These are phyloP conservation scores for Astropecten irregularis DNA, from an alignment of 53 echinoderm and acorn worm genomes.

Conservation along the genomic window DNA sequence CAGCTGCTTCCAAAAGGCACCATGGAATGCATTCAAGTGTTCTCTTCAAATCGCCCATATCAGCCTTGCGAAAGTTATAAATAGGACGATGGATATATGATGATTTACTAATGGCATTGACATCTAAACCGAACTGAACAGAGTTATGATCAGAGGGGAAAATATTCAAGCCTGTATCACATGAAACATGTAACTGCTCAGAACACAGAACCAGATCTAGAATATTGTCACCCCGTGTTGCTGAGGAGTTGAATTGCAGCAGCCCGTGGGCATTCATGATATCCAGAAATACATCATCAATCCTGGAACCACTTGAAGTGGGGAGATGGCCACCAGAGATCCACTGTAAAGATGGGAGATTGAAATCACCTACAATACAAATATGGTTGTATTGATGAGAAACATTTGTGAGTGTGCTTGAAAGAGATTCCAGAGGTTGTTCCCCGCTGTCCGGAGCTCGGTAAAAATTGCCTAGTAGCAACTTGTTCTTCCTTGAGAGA, in stretches of 20 bases:
- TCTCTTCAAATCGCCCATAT: not conserved
- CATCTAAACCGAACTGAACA: not conserved
- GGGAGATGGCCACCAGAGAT: not conserved
- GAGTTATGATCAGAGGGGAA: not conserved
- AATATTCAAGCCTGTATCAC: not conserved
- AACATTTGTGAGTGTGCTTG: not conserved
- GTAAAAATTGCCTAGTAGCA: slow-evolving; percentile 11
- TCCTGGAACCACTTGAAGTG: not conserved
- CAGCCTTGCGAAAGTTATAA: not conserved
- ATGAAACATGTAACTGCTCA: not conserved
- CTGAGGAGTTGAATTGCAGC: not conserved
- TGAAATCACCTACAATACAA: too few relatives aligned
- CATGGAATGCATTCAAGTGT: not conserved
- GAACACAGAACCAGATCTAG: not conserved
- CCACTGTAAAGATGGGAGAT: not conserved
- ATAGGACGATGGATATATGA: not conserved
- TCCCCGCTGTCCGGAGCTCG: not conserved
- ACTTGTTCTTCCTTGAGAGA: not conserved
- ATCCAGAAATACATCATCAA: not conserved
- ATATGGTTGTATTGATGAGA: not conserved
- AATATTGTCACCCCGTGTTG: not conserved
- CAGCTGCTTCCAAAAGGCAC: too few relatives aligned
- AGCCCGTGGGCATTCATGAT: not conserved
- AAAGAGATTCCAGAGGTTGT: not conserved
- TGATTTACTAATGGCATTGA: not conserved